phyloP scores from a whole-genome alignment of 2,797 vertebrate genomes.

The Liasis olivaceus region DNA sequence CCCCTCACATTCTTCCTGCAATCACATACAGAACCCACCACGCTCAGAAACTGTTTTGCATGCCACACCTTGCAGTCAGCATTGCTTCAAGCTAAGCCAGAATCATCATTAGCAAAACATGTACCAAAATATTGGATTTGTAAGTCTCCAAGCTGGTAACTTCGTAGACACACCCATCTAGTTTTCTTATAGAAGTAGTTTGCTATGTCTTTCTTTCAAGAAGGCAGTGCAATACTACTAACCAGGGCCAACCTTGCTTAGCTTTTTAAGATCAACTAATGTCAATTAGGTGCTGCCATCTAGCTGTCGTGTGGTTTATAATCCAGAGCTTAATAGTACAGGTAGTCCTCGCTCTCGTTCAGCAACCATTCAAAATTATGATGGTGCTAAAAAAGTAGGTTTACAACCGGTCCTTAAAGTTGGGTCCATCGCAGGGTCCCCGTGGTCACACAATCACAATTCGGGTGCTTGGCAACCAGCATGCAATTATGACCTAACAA shows the following conservation, averaged over 20 bases:
- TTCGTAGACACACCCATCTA: neutral
- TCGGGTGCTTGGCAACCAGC: neutral
- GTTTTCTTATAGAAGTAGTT: neutral
- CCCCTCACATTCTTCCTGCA: conserved; percentile 90
- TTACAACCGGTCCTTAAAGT: neutral
- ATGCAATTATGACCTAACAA: neutral
- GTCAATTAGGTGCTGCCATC: neutral
- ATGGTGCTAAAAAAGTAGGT: neutral
- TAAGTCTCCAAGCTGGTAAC: neutral
- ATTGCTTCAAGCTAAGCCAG: neutral
- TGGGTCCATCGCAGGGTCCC: neutral
- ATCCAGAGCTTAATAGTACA: neutral
- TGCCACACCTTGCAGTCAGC: neutral
- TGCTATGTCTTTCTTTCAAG: neutral
- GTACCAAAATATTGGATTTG: neutral
- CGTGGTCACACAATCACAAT: neutral
- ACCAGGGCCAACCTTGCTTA: neutral
- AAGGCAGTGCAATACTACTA: neutral
- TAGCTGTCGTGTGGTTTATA: neutral
- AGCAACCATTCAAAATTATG: neutral
- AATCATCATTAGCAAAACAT: neutral
- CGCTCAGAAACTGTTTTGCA: neutral
- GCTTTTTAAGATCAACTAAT: neutral
- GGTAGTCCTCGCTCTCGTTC: neutral
- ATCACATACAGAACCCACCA: conserved; percentile 30